A percentile compares a stretch with the other conserved stretches of the same genome.
Evolutionary conservation across 2,113 vertebrate genomes (phyloP).

Genomic region (Acanthisitta chloris): DNA sequence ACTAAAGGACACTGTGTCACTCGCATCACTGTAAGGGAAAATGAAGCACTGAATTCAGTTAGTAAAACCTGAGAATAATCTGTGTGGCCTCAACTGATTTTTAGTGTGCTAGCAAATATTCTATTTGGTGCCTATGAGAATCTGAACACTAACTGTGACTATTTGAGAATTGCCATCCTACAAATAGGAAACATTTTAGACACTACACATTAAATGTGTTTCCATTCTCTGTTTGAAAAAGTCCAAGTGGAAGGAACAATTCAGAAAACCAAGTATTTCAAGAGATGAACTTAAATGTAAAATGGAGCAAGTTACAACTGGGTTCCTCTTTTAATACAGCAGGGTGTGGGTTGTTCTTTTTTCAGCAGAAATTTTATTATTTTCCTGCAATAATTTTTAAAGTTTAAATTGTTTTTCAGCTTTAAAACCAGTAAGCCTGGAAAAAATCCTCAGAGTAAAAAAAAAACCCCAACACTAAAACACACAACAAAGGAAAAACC

Average conservation of each 20-base stretch:
- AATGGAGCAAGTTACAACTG: background rate
- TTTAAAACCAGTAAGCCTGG: background rate
- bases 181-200: background rate
- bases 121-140: background rate
- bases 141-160: background rate
- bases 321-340: background rate
- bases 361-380: background rate
- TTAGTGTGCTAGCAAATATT: background rate
- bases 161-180: background rate
- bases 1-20: background rate
- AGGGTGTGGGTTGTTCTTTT: accelerated
- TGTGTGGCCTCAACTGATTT: background rate
- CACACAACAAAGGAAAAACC: background rate
- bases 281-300: background rate
- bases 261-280: background rate
- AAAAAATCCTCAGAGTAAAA: background rate
- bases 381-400: background rate
- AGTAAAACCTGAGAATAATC: background rate
- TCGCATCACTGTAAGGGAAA: background rate
- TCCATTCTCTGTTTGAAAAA: background rate
- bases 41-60: background rate
- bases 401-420: background rate
- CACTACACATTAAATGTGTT: background rate
- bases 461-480: background rate
- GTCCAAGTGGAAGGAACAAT: background rate